Base-by-base conservation (phyloP, 2,113 vertebrate species). In the Neoarius graeffei region DNA sequence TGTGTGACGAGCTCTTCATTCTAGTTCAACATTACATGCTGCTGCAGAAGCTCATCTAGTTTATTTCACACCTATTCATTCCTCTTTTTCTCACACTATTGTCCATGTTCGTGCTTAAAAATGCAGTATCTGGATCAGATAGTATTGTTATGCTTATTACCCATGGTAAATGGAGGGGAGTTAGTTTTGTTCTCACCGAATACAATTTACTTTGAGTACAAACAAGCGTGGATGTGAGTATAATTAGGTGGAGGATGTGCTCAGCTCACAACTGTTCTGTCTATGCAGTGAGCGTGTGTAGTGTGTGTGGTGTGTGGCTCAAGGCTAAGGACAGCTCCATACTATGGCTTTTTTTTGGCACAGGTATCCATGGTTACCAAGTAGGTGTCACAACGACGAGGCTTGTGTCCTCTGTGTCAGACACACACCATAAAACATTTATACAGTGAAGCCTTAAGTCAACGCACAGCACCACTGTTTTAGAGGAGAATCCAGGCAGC, bases 351-450 rank as follows among this genome's bases (percentile, higher is more conserved):
- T 92, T 92, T 89, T 42, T 92, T 92, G 91, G 91, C 57, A 27
- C 80, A 88, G 60, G 88, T 95, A 91, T 83, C 95, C 93, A 94
- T 93, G 94, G 94, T 90, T 87, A 95, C 94, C 57, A 64, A 48
- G 71, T 81, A 76, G 83, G 85, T 85, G 87, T 92, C 90, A 93
- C 87, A 89, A 87, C 89, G 74, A 87, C 62, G 85, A 85, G 90
- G 85, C 59, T 89, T 91, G 91, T 86, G 86, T 93, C 88, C 92
- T 91, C 92, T 91, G 92, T 90, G 92, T 92, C 52, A 87, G 19
- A 91, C 88, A 23, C 64, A 64, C n/a, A 35, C 59, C 90, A 95
- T 95, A 87, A 95, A 95, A 95, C 90, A 93, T 95, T 94, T 86
- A 95, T 94, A 88, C 90, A 88, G 30, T 50, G 35, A 60, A 54